Percentiles rank a stretch among this genome's conserved stretches.
Conservation (phyloP, 2,797 vertebrate species). For the Chanos chanos region DNA sequence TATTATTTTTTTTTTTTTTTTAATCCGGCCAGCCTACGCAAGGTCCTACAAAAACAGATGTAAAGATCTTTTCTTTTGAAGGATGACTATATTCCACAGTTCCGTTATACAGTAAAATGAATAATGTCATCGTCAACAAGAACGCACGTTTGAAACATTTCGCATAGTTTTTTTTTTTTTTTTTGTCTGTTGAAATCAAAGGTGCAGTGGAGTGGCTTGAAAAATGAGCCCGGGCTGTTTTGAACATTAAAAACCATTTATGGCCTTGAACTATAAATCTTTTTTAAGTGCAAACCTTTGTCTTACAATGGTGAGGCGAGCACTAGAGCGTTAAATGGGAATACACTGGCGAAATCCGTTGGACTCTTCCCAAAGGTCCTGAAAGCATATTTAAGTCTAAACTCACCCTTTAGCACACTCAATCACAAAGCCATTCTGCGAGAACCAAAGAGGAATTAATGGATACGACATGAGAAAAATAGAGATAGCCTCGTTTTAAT, state of each 20-base stretch:
- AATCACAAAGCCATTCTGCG: conserved; percentile 7
- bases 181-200: background rate
- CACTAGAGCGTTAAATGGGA: conserved; percentile 26
- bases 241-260: conserved; percentile 26
- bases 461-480: too few species aligned
- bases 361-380: conserved; percentile 9
- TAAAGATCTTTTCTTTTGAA: conserved; percentile 6
- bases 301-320: conserved; percentile 15
- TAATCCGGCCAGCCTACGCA: too few species aligned
- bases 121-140: conserved; percentile 5
- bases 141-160: conserved; percentile 8
- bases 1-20: background rate
- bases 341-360: conserved; percentile 23
- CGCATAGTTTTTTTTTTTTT: too few species aligned
- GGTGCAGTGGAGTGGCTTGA: conserved; percentile 15
- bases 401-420: background rate
- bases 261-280: conserved; percentile 31
- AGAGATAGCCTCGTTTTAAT: background rate
- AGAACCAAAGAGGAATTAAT: background rate
- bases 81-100: background rate
- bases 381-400: conserved; percentile 20
- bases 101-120: background rate
- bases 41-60: conserved; percentile 9
- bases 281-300: conserved; percentile 24
- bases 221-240: conserved; percentile 26